Base-by-base conservation (phyloP, 2,113 vertebrate species). In the Equus przewalskii region DNA sequence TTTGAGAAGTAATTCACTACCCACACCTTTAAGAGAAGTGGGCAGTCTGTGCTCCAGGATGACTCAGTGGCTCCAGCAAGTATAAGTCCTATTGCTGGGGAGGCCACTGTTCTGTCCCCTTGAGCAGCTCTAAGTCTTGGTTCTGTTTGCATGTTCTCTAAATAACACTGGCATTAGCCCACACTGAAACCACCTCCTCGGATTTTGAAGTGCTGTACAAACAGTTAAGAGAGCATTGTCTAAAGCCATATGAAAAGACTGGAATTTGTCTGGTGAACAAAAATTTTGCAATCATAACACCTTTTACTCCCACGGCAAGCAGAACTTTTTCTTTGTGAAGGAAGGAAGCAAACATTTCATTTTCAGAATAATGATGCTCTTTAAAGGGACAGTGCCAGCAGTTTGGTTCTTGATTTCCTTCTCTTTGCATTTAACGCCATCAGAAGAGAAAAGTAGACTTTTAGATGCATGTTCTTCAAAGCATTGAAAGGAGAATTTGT, bases 241-340 rank as follows among this genome's bases (percentile, higher is more conserved):
- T 96, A 96, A 67, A 97, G 67, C n/a, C 28, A 95, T 93, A 83
- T 95, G 92, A 97, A 98, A 98, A 46, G 94, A 80, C 75, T 97
- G 36, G 93, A 89, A 97, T 89, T 91, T 98, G 51, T 91, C 58
- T 98, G 93, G 93, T 62, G 94, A 96, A 92, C 21, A n/a, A 62
- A 97, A 75, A 79, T 94, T 98, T 97, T 96, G 51, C 62, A 84
- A n/a, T 94, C 84, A 49, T 98, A 93, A 97, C 94, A 97, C 65
- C 89, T 96, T 97, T 97, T 92, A 90, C 94, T 97, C 95, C 96
- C 51, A 95, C 82, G 3, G 41, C 79, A 89, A 97, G 83, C 51
- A 95, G 79, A 97, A 98, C 95, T 84, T 97, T 97, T 95, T 97
- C 91, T 97, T 97, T 93, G 85, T 86, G 69, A 89, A 96, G 75